These are phyloP conservation scores for Ganaspis sp. DNA, from an alignment of 1,140 invertebrate genomes.

Conservation along the genomic window DNA sequence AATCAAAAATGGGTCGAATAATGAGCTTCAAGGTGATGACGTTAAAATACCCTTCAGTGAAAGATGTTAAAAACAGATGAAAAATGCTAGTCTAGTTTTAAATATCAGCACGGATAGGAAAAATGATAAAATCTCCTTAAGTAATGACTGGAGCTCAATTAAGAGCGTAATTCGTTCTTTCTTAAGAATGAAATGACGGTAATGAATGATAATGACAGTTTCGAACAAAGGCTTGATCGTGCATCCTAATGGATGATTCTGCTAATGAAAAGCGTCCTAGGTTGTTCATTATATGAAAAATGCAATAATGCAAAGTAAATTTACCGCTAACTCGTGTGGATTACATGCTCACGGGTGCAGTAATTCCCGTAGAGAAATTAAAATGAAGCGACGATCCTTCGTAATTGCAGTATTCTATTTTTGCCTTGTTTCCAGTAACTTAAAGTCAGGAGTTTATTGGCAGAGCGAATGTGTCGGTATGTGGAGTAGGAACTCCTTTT, in stretches of 20 bases:
- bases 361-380: background rate
- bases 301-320: slow-evolving; percentile 20
- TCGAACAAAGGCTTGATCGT: slow-evolving; percentile 18
- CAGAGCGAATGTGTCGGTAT: slow-evolving; percentile 23
- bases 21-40: too few relatives aligned
- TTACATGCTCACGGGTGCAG: background rate
- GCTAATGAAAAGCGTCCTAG: background rate
- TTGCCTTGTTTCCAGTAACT: slow-evolving; percentile 19
- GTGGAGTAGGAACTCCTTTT: slow-evolving; percentile 21
- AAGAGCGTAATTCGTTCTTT: too few relatives aligned
- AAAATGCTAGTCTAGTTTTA: too few relatives aligned
- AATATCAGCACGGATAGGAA: too few relatives aligned
- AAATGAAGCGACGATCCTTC: background rate
- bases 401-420: slow-evolving; percentile 19
- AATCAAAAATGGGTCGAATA: too few relatives aligned
- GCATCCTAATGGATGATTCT: slow-evolving; percentile 17
- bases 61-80: too few relatives aligned
- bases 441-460: slow-evolving; percentile 27
- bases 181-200: background rate
- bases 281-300: background rate
- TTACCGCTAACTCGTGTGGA: slow-evolving; percentile 6
- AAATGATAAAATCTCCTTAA: too few relatives aligned
- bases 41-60: too few relatives aligned
- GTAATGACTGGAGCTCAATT: too few relatives aligned
- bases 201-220: background rate